Evolutionary conservation across 1,140 invertebrate species (phyloP), one percentile per base, ranked within the genome.

Genomic region (Neuroterus valhalla): DNA sequence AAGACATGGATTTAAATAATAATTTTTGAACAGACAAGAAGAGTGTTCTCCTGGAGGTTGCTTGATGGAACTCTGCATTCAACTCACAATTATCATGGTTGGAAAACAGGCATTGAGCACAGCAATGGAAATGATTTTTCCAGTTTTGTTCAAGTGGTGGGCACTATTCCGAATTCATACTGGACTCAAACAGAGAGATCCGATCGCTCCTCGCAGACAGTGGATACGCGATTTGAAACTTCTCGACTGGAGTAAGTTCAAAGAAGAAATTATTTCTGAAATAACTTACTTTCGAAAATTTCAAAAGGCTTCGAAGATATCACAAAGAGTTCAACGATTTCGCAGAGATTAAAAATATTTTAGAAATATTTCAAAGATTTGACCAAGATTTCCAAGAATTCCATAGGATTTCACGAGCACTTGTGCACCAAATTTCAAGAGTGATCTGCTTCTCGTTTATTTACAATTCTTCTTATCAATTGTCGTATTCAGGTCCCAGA

Each of bases 41-140:
- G 96, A 97, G 93, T 96, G 95, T 81, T 93, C 94, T 8, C 96
- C 96, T 1, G 96, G 97, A 6, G 97, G 97, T 3, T 98, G 97
- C 86, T 89, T 98, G 0, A 94, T 97, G 72, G 97, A 98, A 89
- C 91, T 98, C 3, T 98, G 96, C 75, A 97, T 98, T 77, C 97
- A 98, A 87, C 87, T 98, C 72, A 95, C 94, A 5, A 98, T 98
- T 80, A 97, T 99, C 78, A 98, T 98, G 97, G 93, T 98, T 43
- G 98, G 97, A 38, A 98, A 98, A 89, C 98, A 98, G 90, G 93
- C 96, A n/a, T 93, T 98, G 85, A 98, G 97, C 89, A 97, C 97
- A 19, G 93, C 96, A 43, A 91, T 97, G 45, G 95, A 96, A 89
- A 95, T 95, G 91, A 85, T 95, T 68, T 92, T 93, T 87, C 95